Evolutionary conservation across 2,113 vertebrate genomes (phyloP).

Genomic region (Pan paniscus): DNA sequence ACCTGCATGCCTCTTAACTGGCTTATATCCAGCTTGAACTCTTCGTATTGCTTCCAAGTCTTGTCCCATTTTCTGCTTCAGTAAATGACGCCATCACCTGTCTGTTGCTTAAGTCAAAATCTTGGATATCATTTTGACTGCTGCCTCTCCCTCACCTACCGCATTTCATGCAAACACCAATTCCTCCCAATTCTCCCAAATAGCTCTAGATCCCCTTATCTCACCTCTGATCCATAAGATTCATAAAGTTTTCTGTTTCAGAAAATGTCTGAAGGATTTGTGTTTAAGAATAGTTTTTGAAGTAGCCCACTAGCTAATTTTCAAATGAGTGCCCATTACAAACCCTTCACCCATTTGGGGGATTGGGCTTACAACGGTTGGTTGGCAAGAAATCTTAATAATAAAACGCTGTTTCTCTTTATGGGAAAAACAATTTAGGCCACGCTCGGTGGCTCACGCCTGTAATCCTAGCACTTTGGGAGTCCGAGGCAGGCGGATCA

Average conservation of each 20-base stretch:
- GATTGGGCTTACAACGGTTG: background rate
- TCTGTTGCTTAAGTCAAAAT: background rate
- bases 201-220: background rate
- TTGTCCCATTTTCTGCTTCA: background rate
- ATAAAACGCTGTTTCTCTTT: background rate
- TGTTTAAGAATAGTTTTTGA: background rate
- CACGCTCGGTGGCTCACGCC: no score
- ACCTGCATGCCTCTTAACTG: rapidly evolving
- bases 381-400: background rate
- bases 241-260: background rate
- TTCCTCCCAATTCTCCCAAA: background rate
- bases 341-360: background rate
- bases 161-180: background rate
- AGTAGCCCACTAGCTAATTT: background rate
- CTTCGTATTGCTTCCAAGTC: background rate
- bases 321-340: background rate
- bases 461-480: no score
- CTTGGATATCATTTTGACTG: background rate
- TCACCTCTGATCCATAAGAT: background rate
- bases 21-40: background rate
- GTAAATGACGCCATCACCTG: no score
- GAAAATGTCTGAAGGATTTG: background rate
- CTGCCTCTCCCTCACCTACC: background rate
- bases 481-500: no score
- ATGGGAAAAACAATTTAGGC: background rate